Percentiles rank a stretch among this genome's conserved stretches.
These are phyloP conservation scores for Tetragnatha versicolor DNA, from an alignment of 1,140 invertebrate species.

Conservation along the genomic window DNA sequence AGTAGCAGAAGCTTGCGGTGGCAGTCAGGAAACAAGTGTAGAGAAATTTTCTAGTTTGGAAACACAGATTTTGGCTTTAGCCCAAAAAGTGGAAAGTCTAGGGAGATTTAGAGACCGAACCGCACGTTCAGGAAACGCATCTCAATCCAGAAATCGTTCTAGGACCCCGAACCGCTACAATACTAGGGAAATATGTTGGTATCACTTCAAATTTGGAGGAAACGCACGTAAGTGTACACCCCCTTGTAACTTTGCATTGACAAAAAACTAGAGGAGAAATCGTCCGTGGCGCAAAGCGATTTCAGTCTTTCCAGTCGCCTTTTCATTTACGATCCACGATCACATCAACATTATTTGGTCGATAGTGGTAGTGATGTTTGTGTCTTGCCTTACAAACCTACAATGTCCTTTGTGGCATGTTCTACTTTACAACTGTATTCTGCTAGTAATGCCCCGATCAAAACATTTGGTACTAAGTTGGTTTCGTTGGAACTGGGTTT, in stretches of 20 bases:
- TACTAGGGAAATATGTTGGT: background rate
- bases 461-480: conserved; percentile 29
- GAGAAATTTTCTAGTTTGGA: background rate
- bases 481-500: conserved; percentile 17
- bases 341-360: background rate
- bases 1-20: background rate
- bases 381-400: background rate
- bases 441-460: conserved; percentile 36
- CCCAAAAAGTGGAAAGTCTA: background rate
- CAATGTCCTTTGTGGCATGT: background rate
- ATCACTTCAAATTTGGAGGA: background rate
- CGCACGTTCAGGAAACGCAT: background rate
- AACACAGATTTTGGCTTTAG: background rate
- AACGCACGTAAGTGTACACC: background rate
- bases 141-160: background rate
- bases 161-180: background rate
- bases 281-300: background rate
- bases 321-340: background rate
- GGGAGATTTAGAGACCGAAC: background rate
- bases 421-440: background rate
- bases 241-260: background rate
- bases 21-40: background rate
- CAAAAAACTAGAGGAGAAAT: background rate
- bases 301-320: background rate
- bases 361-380: background rate